Evolutionary conservation across 2,888 invertebrate species (phyloP).

Genomic region (Girardia tigrina): DNA sequence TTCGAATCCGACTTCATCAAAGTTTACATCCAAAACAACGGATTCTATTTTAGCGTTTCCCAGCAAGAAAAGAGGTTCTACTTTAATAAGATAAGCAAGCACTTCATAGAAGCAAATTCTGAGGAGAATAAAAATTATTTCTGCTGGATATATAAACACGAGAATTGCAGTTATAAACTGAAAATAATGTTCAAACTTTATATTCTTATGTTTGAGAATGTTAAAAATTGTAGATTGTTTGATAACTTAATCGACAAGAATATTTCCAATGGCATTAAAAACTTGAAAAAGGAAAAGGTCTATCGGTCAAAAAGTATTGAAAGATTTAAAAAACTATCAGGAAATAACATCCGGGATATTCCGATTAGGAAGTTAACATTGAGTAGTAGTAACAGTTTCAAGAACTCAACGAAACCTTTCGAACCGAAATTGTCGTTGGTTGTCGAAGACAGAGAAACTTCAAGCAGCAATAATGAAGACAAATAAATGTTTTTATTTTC

Average conservation of each 20-base stretch:
- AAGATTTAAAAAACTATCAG: neutral
- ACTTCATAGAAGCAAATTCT: neutral
- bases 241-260: neutral
- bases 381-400: neutral
- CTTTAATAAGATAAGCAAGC: neutral
- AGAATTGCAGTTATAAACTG: neutral
- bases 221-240: neutral
- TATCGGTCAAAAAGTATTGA: neutral
- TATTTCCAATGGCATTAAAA: neutral
- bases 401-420: neutral
- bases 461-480: too few species aligned
- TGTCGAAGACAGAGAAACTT: neutral
- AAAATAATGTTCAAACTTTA: neutral
- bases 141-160: constrained; percentile 1
- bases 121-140: neutral
- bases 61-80: neutral
- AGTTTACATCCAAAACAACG: neutral
- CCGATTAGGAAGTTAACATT: neutral
- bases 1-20: neutral
- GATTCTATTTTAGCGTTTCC: neutral
- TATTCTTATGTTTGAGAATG: neutral
- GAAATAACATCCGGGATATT: neutral
- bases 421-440: neutral
- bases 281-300: neutral
- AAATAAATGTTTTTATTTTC: too few species aligned